Base-by-base conservation (phyloP, 1,140 invertebrate genomes). In the Apolygus lucorum region DNA sequence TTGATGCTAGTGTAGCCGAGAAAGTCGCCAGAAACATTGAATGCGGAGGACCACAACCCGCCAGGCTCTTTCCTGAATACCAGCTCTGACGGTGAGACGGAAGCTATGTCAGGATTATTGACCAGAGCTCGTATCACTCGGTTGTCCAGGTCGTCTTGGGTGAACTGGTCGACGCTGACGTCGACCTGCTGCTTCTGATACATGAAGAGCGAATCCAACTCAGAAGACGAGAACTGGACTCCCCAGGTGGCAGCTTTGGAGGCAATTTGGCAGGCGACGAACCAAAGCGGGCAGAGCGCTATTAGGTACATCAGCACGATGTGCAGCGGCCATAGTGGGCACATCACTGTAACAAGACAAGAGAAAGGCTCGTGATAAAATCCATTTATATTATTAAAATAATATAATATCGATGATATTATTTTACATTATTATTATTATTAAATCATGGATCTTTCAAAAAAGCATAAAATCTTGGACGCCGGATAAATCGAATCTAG, bases 311-410 rank as follows among this genome's bases (percentile, higher is more conserved):
- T 74, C 4, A 85, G 74, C 28, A 85, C 76, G 54, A 84, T 78
- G 74, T 85, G 84, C 2, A 84, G 74, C 22, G 84, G 84, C 83
- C 84, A 86, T 74, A 86, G 78, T 1, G 85, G 84, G 79, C 84
- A 86, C 84, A 85, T 85, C 25, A 68, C 62, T 73, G 71, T 22
- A 71, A 71, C 71, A 71, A 69, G 62, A 62, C 34, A 49, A n/a
- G n/a, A n/a, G n/a, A n/a, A n/a, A n/a, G n/a, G n/a, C n/a, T n/a
- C n/a, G n/a, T n/a, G n/a, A n/a, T n/a, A n/a, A n/a, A n/a, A n/a
- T n/a, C n/a, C n/a, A n/a, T n/a, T n/a, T n/a, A n/a, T n/a, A n/a
- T n/a, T n/a, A n/a, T n/a, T n/a, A n/a, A n/a, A n/a, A n/a, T n/a
- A n/a, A n/a, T n/a, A n/a, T n/a, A n/a, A n/a, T n/a, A n/a, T n/a